These are phyloP conservation scores for Acanthurus tractus DNA, from an alignment of 2,797 vertebrate genomes.

Conservation along the genomic window DNA sequence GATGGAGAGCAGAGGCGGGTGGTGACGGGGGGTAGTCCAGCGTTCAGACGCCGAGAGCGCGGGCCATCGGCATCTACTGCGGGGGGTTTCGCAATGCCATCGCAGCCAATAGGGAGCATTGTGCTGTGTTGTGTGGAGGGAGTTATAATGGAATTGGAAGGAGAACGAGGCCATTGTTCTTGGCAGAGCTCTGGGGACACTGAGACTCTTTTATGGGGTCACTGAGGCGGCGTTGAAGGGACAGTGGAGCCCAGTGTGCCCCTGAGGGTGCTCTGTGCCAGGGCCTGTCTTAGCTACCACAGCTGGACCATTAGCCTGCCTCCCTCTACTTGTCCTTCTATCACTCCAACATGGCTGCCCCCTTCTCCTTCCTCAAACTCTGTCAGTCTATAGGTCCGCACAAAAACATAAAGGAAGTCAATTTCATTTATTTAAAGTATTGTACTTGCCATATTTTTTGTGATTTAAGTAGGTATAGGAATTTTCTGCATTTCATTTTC, in stretches of 20 bases:
- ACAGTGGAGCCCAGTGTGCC: conserved; percentile 88
- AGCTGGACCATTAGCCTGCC: conserved; percentile 86
- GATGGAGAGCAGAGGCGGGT: conserved; percentile 63
- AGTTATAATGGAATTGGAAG: conserved; percentile 79
- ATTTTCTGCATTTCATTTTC: too few relatives aligned
- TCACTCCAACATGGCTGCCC: conserved; percentile 55
- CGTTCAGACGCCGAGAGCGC: conserved; percentile 54
- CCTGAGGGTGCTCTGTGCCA: conserved; percentile 92
- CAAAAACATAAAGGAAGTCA: too few relatives aligned
- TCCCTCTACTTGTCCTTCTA: conserved; percentile 51
- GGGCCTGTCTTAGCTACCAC: conserved; percentile 86
- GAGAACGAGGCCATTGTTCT: conserved; percentile 81
- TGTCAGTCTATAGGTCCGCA: too few relatives aligned
- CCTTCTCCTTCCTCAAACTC: background rate
- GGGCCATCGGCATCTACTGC: conserved; percentile 73
- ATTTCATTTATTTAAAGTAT: too few relatives aligned
- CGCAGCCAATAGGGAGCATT: conserved; percentile 77
- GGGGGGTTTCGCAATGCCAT: conserved; percentile 78
- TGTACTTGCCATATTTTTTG: too few relatives aligned
- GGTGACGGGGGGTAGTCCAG: conserved; percentile 60
- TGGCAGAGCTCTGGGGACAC: conserved; percentile 70
- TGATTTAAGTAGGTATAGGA: too few relatives aligned
- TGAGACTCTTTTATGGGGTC: conserved; percentile 80
- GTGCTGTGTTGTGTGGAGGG: conserved; percentile 71
- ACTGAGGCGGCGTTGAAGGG: conserved; percentile 81